Base-by-base conservation (phyloP, 1,140 invertebrate species). In the Homarus americanus region DNA sequence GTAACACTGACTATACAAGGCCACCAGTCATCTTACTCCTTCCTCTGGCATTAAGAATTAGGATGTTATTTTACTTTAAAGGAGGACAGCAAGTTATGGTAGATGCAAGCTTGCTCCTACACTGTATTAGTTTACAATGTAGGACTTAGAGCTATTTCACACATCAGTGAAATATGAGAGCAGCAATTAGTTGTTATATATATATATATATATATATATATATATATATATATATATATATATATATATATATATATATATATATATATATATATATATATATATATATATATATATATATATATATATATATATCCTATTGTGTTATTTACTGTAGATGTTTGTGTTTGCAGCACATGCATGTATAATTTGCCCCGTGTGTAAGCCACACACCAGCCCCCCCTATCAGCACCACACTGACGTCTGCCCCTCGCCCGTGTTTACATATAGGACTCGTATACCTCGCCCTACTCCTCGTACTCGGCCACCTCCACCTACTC, bases 361-460 rank as follows among this genome's bases (percentile, higher is more conserved):
- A 49, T 49, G 44, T 49, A 49, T 49, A 49, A 49, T 49, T 17
- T 49, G 9, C 44, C 44, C 44, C 44, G 17, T 2, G 12, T 4
- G 44, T 49, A 49, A 49, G 5, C 44, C 4, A 12, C 44, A 49
- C 5, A 7, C 12, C 4, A 49, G 44, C 44, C 44, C 17, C 17
- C 9, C 44, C 44, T 10, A 49, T 17, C 44, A 58, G 7, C 2
- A 58, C 75, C 28, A 41, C 9, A 44, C 20, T 41, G 32, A 34
- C 20, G 75, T 2, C 75, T 78, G n/a, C 10, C 20, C 75, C 32
- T 7, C 75, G n/a, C 78, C 24, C 38, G 41, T 87, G 75, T 66
- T 76, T 87, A 79, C 85, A 76, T 66, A 3, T 87, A 87, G 87
- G 87, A 82, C 53, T 69, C 86, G 40, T 85, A 85, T 17, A 40